phyloP scores from a whole-genome alignment of 2,797 vertebrate species.

The Sebastes matsubarae region DNA sequence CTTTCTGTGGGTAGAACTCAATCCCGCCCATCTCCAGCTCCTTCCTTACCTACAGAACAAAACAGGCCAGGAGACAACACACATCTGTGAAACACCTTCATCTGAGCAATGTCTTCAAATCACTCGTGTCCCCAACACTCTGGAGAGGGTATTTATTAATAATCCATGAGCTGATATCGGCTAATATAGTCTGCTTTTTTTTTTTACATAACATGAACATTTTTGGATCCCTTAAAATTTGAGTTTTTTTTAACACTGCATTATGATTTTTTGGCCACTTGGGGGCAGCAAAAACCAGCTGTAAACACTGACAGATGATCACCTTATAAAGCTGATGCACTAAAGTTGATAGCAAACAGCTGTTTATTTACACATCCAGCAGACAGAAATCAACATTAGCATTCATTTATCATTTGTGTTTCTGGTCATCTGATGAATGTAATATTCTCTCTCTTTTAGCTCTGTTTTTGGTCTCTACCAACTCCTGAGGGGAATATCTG shows the following conservation, averaged over 20 bases:
- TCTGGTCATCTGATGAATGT: not conserved
- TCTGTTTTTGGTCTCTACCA: not conserved
- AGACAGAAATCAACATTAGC: not conserved
- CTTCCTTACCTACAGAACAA: constrained; percentile 85
- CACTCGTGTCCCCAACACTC: not conserved
- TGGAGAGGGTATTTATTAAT: not conserved
- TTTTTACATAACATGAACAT: too few relatives aligned
- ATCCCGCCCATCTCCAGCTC: constrained; percentile 93
- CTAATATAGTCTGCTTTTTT: too few relatives aligned
- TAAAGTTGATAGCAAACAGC: not conserved
- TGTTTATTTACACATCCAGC: not conserved
- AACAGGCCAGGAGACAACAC: not conserved
- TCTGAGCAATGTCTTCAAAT: not conserved
- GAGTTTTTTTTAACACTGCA: not conserved
- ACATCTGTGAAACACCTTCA: not conserved
- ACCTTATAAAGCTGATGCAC: not conserved
- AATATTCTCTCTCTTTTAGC: not conserved
- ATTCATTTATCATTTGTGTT: not conserved
- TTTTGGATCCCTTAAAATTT: not conserved
- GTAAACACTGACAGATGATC: not conserved
- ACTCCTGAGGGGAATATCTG: not conserved
- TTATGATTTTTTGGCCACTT: not conserved
- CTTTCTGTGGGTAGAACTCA: constrained; percentile 97
- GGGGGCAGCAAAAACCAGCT: not conserved
- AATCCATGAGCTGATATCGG: not conserved